Conservation (phyloP, 2,888 invertebrate genomes). For the Ptilodon capucinus region DNA sequence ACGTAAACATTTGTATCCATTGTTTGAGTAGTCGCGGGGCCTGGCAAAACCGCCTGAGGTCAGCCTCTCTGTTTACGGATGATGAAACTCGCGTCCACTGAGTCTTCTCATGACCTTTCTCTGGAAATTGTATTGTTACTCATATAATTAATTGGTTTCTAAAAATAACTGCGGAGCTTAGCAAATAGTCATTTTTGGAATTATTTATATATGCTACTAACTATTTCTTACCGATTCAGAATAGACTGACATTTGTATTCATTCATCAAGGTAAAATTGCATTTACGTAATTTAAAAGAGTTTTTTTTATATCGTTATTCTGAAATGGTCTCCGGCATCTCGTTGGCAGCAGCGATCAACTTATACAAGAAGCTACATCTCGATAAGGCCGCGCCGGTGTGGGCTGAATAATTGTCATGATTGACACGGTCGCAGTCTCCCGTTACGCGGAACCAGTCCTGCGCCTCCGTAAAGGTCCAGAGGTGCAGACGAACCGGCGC, state of each 20-base stretch:
- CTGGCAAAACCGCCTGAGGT: neutral
- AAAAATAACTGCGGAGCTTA: no score
- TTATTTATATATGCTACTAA: no score
- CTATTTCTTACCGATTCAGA: no score
- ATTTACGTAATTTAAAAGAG: no score
- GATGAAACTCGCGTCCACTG: neutral
- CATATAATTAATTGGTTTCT: no score
- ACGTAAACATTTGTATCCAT: neutral
- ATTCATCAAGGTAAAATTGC: neutral
- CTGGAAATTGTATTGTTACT: no score
- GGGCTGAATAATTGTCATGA: conserved; percentile 38
- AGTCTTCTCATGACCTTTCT: neutral
- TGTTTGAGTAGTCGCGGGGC: neutral
- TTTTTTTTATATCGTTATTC: neutral
- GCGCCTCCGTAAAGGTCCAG: conserved; percentile 29
- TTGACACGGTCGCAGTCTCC: conserved; percentile 46
- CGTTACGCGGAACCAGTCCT: conserved; percentile 56
- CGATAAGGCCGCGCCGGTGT: conserved; percentile 7
- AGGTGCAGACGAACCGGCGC: conserved; percentile 46
- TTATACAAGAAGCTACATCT: conserved; percentile 1
- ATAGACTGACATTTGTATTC: no score
- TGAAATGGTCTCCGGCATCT: no score
- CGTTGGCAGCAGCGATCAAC: conserved; percentile 5
- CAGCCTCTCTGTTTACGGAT: neutral
- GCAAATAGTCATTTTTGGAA: no score